Evolutionary conservation across 1,140 invertebrate species (phyloP).

Genomic region (Tetramorium parvispinum): DNA sequence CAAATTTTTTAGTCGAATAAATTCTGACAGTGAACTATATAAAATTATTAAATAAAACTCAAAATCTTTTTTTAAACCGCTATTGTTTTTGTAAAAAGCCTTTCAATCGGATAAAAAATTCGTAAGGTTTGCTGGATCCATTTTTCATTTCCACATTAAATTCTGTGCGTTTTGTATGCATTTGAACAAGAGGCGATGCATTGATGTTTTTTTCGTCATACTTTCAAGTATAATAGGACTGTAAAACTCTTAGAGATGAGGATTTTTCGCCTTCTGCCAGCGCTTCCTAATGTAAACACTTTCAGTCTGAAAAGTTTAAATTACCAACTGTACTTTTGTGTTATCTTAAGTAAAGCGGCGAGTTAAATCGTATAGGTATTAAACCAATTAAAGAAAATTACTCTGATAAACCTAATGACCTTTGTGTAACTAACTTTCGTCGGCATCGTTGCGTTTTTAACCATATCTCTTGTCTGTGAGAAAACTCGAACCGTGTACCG

Average conservation of each 20-base stretch:
- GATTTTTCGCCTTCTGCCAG: background rate
- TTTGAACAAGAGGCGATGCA: background rate
- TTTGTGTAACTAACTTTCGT: constrained; percentile 32
- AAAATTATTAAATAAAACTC: constrained; percentile 29
- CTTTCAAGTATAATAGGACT: background rate
- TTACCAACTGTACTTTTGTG: constrained; percentile 51
- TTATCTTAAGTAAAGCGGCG: constrained; percentile 37
- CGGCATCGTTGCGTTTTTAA: background rate
- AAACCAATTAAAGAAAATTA: constrained; percentile 50
- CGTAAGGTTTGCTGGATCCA: constrained; percentile 6
- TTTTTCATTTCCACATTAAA: constrained; percentile 32
- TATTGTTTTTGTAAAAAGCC: constrained; percentile 31
- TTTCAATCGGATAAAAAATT: constrained; percentile 47
- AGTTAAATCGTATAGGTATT: constrained; percentile 48
- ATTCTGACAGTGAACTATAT: constrained; percentile 25
- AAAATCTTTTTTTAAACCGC: constrained; percentile 33
- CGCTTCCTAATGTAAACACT: constrained; percentile 38
- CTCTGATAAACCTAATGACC: constrained; percentile 42
- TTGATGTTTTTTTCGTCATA: background rate
- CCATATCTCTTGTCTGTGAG: constrained; percentile 2
- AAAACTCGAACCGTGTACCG: background rate
- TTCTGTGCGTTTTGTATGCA: background rate
- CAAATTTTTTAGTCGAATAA: constrained; percentile 37
- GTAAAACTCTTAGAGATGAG: background rate
- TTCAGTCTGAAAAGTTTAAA: constrained; percentile 51